Percentiles rank a stretch among this genome's conserved stretches.
Conservation (phyloP, 2,797 vertebrate genomes). For the Tenualosa ilisha region DNA sequence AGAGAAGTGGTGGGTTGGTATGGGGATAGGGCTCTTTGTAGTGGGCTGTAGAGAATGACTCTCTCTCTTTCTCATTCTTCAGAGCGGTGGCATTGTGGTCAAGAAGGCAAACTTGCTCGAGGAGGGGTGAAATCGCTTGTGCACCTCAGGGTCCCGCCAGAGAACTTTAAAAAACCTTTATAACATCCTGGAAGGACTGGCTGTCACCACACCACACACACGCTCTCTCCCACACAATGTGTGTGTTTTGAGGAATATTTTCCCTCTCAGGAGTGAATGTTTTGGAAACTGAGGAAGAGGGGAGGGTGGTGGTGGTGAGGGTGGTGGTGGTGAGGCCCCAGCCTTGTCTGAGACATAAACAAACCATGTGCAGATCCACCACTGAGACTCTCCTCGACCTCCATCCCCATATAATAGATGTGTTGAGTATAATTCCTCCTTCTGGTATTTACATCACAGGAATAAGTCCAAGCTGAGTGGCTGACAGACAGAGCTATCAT, state of each 20-base stretch:
- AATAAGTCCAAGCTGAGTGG: not conserved
- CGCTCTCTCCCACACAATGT: constrained; percentile 40
- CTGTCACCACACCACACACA: constrained; percentile 27
- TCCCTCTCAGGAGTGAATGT: constrained; percentile 46
- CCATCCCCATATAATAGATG: constrained; percentile 13
- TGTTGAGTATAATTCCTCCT: not conserved
- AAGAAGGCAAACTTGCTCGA: constrained; percentile 54
- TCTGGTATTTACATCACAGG: not conserved
- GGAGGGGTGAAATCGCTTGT: constrained; percentile 56
- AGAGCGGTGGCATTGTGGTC: constrained; percentile 60
- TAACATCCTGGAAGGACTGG: constrained; percentile 15
- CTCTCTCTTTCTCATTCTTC: not conserved
- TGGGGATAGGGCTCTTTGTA: constrained; percentile 54
- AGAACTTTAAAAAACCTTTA: not conserved
- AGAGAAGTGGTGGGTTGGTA: constrained; percentile 27
- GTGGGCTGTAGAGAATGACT: constrained; percentile 57
- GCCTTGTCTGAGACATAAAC: constrained; percentile 57
- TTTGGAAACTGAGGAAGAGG: constrained; percentile 36
- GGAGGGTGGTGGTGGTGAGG: constrained; percentile 30
- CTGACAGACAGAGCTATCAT: not conserved
- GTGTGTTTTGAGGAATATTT: constrained; percentile 22
- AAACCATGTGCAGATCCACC: constrained; percentile 59
- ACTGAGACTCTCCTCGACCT: constrained; percentile 42
- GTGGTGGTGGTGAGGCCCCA: constrained; percentile 17
- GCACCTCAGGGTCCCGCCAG: constrained; percentile 23